Evolutionary conservation across 2,888 invertebrate species (phyloP), one percentile per base, ranked within the genome.

Genomic region (Parnassius smintheus): DNA sequence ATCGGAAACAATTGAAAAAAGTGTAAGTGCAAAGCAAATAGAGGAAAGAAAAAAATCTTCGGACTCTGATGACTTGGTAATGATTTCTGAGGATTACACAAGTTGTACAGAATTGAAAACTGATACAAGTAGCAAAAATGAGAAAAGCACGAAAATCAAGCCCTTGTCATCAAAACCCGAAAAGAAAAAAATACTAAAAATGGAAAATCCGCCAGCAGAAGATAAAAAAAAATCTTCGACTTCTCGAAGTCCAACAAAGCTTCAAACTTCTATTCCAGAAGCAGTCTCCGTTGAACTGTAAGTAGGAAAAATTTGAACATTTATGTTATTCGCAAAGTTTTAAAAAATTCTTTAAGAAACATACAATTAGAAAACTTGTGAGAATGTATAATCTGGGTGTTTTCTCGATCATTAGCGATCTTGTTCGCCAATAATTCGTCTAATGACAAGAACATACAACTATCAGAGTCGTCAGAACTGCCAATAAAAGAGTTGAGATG

Each of bases 261-360:
- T 9, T 18, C 54, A 35, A 11, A 42, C 64, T 3, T 62, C 22
- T 18, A 64, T 9, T 68, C 65, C 2, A 69, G 69, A 44, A 22
- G 80, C 84, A 8, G 84, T 86, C 13, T 86, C 87, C 4, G 81
- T 87, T 13, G 81, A 80, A 53, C 64, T 86, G 88, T 88, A 68
- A 86, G 86, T 83, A 68, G 35, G 7, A 7, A 35, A 35, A 35
- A 35, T 35, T 7, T 35, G 7, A 35, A 35, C 3, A 35, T 35
- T 35, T 35, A n/a, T n/a, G 35, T 35, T 35, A 7, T 35, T 35
- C 0, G 7, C 35, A 7, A 35, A 35, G 35, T 35, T 35, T 35
- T 4, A 35, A 35, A 18, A 35, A 7, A 35, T 35, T 7, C 35
- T 35, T 35, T 0, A 35, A 35, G 4, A 35, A 35, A 7, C 4